Base-by-base conservation (phyloP, 1,140 invertebrate species). In the Drosophila murphyi region DNA sequence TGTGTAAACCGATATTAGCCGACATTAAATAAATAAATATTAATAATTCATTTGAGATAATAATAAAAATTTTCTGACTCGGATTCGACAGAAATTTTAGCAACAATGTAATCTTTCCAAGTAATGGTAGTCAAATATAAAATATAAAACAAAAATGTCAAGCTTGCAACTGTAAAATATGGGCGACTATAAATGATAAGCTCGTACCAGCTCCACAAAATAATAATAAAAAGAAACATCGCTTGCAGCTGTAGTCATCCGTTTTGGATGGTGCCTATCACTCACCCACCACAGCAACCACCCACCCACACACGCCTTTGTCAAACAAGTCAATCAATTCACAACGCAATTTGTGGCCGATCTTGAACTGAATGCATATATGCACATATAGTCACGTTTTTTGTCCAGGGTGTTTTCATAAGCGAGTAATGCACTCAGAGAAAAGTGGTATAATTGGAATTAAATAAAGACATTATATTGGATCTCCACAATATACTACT, bases 341-440 rank as follows among this genome's bases (percentile, higher is more conserved):
- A 63, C 39, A 43, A 6, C 29, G 63, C 48, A 60, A 67, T 60
- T 56, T 39, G 37, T 51, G 37, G 47, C 32, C 57, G 48, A 71
- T 32, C 45, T 61, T 28, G 35, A 20, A 20, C 20, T 20, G 20
- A 20, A 20, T 20, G 55, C 12, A 5, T 31, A 34, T 32, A 43
- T 61, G 45, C 37, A 59, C 29, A 12, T 35, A 28, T 47, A 12
- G 34, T 65, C 73, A 77, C 62, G 74, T 67, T 75, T 54, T 51
- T 31, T 28, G 3, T 43, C 41, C 8, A 4, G 20, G 7, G 1
- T 47, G 5, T 0, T 4, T 20, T 3, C 6, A 52, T 32, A 12
- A 6, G 31, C 10, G 29, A 10, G 2, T 10, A 10, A 10, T 31
- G 4, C 29, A 50, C 3, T 50, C 2, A n/a, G 8, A 31, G 8